Conservation (phyloP, 2,888 invertebrate genomes). For the Drosophila neonasuta region DNA sequence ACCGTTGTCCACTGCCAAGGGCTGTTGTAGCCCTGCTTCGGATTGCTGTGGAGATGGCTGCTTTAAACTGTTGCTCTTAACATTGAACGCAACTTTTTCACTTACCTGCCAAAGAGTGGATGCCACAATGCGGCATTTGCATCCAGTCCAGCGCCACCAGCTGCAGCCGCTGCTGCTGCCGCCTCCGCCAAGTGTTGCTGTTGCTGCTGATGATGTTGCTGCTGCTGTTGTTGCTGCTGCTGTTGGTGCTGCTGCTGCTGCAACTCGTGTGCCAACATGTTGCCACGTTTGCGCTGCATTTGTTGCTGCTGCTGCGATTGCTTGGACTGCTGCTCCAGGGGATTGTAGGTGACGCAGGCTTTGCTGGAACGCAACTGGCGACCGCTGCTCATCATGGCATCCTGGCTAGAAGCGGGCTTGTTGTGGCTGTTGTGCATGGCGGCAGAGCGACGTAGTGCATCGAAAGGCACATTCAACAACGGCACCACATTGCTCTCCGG, state of each 20-base stretch:
- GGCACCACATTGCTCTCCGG: slow-evolving; percentile 80
- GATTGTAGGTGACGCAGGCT: slow-evolving; percentile 61
- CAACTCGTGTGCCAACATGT: slow-evolving; percentile 50
- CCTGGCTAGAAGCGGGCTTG: slow-evolving; percentile 11
- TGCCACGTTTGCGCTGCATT: slow-evolving; percentile 70
- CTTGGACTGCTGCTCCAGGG: slow-evolving; percentile 57
- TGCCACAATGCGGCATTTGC: slow-evolving; percentile 90
- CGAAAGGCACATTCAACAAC: slow-evolving; percentile 65
- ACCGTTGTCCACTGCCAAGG: slow-evolving; percentile 85
- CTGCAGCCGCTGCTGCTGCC: slow-evolving; percentile 49
- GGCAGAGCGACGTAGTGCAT: slow-evolving; percentile 53
- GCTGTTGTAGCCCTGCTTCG: slow-evolving; percentile 82
- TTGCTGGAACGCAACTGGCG: slow-evolving; percentile 67
- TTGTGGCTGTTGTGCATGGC: slow-evolving; percentile 43
- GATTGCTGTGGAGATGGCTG: slow-evolving; percentile 67
- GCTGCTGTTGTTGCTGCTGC: slow-evolving; percentile 57
- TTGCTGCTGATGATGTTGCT: slow-evolving; percentile 49
- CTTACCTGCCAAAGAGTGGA: slow-evolving; percentile 93
- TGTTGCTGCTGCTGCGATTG: slow-evolving; percentile 56
- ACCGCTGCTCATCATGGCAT: slow-evolving; percentile 36
- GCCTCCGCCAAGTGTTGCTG: slow-evolving; percentile 63
- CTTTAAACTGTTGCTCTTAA: background rate
- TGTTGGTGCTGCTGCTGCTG: slow-evolving; percentile 70
- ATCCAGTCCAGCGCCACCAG: slow-evolving; percentile 82
- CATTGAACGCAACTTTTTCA: slow-evolving; percentile 50